Evolutionary conservation across 2,797 vertebrate species (phyloP), one percentile per base, ranked within the genome.

Genomic region (Hafferia zeledoni): DNA sequence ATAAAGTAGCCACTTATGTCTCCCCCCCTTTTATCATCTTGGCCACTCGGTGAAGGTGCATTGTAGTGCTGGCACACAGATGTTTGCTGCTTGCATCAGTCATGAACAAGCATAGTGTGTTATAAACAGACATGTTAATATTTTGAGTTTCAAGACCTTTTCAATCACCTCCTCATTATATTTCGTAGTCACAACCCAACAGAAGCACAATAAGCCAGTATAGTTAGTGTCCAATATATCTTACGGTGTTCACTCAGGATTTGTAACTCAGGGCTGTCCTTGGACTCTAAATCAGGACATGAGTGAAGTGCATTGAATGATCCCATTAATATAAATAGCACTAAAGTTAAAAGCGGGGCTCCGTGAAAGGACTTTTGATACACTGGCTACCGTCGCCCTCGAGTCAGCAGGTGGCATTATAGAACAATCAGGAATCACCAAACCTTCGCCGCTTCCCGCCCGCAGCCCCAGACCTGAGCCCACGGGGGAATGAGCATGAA

Each of bases 371-470:
- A 87, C 93, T 95, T 93, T 90, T 79, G 94, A 94, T 84, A 67
- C 77, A 70, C 67, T 86, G 90, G 53, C 94, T 87, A 57, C 91
- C 61, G 83, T 68, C 56, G 88, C 89, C 91, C 86, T 84, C 18
- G 84, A 94, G 94, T 95, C 95, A 96, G 96, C 91, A 95, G 95
- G 95, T 96, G 96, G 95, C 95, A 97, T 94, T 83, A 76, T 39
- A 74, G 95, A 96, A 97, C 95, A 96, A 97, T 95, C 95, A 24
- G 82, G 81, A 64, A 56, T 55, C 50, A 27, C 75, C 94, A 75
- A 83, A 80, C 53, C 93, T 75, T 31, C 31, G 5, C 75, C 27
- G 44, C 89, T 63, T 93, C 92, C 87, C 30, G 19, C 85, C 60
- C 61, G 13, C 82, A 74, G 87, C 83, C 91, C 35, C 87, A 47